Conservation (phyloP, 2,113 vertebrate species). For the Aegypius monachus region DNA sequence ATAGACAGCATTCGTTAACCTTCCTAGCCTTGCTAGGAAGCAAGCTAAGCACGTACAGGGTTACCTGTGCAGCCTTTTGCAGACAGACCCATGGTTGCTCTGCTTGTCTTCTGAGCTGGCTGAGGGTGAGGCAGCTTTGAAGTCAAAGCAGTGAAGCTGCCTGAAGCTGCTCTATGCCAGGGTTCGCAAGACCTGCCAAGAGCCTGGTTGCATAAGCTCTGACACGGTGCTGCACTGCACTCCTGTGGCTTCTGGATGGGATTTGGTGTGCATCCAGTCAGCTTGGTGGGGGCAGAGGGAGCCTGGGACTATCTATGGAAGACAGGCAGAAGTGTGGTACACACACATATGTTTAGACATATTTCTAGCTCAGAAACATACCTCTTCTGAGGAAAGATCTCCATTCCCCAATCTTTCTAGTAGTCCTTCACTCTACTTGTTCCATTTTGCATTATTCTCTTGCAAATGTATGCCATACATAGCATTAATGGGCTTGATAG, state of each 20-base stretch:
- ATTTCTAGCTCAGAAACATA: neutral
- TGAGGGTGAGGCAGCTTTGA: neutral
- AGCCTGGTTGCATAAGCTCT: neutral
- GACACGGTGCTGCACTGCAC: rapidly evolving
- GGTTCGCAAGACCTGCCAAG: neutral
- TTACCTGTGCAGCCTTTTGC: neutral
- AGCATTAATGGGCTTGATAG: neutral
- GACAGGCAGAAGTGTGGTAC: neutral
- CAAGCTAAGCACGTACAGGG: neutral
- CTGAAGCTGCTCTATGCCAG: neutral
- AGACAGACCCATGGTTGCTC: neutral
- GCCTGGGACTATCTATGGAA: neutral
- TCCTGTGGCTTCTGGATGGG: neutral
- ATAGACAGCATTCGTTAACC: neutral
- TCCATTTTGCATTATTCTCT: neutral
- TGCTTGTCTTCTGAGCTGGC: neutral
- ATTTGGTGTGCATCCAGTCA: neutral
- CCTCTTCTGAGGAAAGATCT: neutral
- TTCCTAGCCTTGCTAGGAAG: neutral
- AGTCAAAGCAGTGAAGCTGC: neutral
- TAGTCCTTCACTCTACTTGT: neutral
- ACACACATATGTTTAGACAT: rapidly evolving
- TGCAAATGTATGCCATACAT: neutral
- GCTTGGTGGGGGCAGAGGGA: neutral
- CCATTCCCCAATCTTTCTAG: neutral